Evolutionary conservation across 2,113 vertebrate species (phyloP).

Genomic region (Ariopsis seemanni): DNA sequence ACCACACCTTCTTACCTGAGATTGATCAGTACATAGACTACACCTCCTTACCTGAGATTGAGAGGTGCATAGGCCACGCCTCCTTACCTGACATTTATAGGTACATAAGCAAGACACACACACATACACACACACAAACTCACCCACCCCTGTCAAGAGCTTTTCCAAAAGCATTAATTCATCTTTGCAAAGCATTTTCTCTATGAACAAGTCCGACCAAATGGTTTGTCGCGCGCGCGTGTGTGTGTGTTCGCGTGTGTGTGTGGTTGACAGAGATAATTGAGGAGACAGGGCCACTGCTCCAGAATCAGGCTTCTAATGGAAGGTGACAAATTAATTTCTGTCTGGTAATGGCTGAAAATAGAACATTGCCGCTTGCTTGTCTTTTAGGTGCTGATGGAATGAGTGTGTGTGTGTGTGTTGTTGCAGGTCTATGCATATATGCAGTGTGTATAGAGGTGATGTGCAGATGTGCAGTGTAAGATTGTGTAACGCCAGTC

Average conservation of each 20-base stretch:
- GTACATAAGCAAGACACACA: neutral
- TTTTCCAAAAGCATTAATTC: constrained; percentile 33
- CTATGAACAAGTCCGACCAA: constrained; percentile 40
- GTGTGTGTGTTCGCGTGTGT: constrained; percentile 54
- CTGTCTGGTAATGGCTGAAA: constrained; percentile 72
- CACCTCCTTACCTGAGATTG: neutral
- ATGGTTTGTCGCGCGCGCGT: constrained; percentile 5
- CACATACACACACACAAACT: constrained; percentile 18
- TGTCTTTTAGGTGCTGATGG: constrained; percentile 37
- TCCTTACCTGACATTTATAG: neutral
- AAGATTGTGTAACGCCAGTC: neutral
- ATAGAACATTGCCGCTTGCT: constrained; percentile 64
- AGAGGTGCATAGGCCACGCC: neutral
- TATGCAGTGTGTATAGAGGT: constrained; percentile 22
- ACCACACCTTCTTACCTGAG: neutral
- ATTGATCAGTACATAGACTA: neutral
- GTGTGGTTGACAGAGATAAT: constrained; percentile 61
- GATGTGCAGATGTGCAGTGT: constrained; percentile 6
- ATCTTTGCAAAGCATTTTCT: constrained; percentile 46
- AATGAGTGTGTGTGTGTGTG: constrained; percentile 41
- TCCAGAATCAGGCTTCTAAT: constrained; percentile 67
- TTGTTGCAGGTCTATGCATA: neutral
- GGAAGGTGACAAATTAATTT: constrained; percentile 77
- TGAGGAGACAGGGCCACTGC: constrained; percentile 66
- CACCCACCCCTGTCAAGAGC: constrained; percentile 33